Conservation (phyloP, 2,113 vertebrate genomes). For the Scartelaos histophorus region DNA sequence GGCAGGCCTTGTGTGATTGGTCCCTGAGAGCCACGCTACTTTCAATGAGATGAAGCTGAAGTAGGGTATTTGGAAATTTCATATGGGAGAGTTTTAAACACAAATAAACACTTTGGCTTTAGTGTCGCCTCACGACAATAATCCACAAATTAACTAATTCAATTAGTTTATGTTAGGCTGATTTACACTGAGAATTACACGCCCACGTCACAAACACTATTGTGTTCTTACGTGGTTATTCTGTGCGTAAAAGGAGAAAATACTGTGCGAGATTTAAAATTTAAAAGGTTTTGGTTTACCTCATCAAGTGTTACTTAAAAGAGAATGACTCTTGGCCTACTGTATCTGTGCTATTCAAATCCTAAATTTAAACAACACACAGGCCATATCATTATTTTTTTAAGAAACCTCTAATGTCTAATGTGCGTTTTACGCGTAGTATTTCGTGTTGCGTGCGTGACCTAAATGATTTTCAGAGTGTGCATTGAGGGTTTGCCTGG, state of each 20-base stretch:
- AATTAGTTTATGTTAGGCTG: neutral
- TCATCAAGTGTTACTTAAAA: neutral
- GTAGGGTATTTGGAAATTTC: conserved; percentile 6
- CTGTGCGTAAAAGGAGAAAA: neutral
- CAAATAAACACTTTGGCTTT: neutral
- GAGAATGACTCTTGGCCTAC: neutral
- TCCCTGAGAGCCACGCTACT: conserved; percentile 57
- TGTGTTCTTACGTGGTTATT: neutral
- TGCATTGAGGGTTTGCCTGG: no score
- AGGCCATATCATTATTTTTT: neutral
- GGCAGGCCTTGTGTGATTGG: conserved; percentile 73
- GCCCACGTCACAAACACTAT: neutral
- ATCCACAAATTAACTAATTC: neutral
- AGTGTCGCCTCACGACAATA: neutral
- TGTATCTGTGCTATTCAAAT: neutral
- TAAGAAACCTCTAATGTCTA: neutral
- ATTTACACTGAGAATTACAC: neutral
- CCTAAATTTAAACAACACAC: neutral
- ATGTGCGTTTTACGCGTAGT: neutral
- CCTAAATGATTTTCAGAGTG: no score
- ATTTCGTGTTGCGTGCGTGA: neutral
- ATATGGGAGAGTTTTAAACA: conserved; percentile 4
- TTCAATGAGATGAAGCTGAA: conserved; percentile 40
- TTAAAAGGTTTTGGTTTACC: neutral
- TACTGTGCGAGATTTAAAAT: neutral